Conservation (phyloP, 2,113 vertebrate genomes). For the Rhabdornis inornatus region DNA sequence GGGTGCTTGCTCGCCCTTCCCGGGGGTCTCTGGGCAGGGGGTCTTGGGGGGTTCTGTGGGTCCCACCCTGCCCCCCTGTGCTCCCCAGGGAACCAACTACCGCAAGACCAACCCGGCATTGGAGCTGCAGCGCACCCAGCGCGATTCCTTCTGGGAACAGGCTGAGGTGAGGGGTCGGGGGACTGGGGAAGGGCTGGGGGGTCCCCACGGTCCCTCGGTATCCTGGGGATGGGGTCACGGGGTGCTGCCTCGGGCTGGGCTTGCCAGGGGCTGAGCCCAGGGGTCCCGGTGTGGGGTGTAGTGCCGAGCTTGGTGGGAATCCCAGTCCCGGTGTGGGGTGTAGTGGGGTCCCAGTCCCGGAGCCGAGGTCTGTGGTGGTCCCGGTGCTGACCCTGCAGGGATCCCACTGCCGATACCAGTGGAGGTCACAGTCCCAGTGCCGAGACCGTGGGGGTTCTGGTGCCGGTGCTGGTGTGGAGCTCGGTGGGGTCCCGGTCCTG, state of each 20-base stretch:
- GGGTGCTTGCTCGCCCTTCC: neutral
- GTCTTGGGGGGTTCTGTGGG: neutral
- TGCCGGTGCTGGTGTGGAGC: neutral
- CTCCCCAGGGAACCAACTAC: slow-evolving; percentile 84
- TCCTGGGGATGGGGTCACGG: rapidly evolving
- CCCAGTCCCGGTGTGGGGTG: neutral
- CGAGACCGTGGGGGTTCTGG: neutral
- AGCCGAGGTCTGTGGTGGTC: no score
- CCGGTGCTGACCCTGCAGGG: neutral
- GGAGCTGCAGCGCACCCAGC: slow-evolving; percentile 82
- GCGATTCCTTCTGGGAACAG: slow-evolving; percentile 86
- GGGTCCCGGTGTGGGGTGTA: no score
- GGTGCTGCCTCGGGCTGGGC: neutral
- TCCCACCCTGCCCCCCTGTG: neutral
- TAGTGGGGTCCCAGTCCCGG: neutral
- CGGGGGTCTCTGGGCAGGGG: neutral
- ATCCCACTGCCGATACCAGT: neutral
- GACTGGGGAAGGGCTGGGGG: no score
- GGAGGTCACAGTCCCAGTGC: neutral
- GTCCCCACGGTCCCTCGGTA: no score
- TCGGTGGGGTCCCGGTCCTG: neutral
- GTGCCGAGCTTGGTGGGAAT: neutral
- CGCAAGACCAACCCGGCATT: slow-evolving; percentile 83
- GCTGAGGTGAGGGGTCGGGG: slow-evolving; percentile 71
- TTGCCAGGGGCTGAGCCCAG: neutral